A percentile compares a stretch with the other conserved stretches of the same genome.
Evolutionary conservation across 2,797 vertebrate genomes (phyloP).

Genomic region (Cygnus olor): DNA sequence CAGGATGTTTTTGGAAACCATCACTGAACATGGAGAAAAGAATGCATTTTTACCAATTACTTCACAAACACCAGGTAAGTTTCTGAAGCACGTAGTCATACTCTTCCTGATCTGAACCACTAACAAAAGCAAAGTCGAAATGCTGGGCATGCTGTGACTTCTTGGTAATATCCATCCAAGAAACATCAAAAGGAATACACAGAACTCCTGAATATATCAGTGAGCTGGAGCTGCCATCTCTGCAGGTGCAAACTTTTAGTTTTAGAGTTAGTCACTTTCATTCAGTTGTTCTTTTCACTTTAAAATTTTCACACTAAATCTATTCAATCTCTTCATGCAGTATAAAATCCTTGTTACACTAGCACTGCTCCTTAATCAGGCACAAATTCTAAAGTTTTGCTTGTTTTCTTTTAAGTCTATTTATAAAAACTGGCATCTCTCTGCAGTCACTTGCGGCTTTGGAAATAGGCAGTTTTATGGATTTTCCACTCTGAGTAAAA

Average conservation of each 20-base stretch:
- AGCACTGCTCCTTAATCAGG: not conserved
- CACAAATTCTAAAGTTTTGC: not conserved
- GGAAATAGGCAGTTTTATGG: not conserved
- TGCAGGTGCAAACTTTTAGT: not conserved
- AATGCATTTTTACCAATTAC: not conserved
- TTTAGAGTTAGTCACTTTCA: not conserved
- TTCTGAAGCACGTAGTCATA: not conserved
- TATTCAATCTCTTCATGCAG: too few relatives aligned
- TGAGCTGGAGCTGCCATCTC: not conserved
- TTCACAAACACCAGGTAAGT: not conserved
- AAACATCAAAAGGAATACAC: not conserved
- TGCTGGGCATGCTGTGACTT: not conserved
- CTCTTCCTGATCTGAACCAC: not conserved
- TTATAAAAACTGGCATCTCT: not conserved
- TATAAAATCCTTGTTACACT: not conserved
- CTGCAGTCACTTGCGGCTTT: not conserved
- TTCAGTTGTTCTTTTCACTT: not conserved
- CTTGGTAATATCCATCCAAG: not conserved
- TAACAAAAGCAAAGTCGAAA: not conserved
- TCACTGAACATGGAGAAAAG: not conserved
- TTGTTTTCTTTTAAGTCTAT: not conserved
- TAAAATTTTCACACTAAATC: not conserved
- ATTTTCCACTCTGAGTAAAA: not conserved
- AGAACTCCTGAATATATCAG: not conserved
- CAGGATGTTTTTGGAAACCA: not conserved